These are phyloP conservation scores for Tiliacea aurago DNA, from an alignment of 2,888 invertebrate species.

Conservation along the genomic window DNA sequence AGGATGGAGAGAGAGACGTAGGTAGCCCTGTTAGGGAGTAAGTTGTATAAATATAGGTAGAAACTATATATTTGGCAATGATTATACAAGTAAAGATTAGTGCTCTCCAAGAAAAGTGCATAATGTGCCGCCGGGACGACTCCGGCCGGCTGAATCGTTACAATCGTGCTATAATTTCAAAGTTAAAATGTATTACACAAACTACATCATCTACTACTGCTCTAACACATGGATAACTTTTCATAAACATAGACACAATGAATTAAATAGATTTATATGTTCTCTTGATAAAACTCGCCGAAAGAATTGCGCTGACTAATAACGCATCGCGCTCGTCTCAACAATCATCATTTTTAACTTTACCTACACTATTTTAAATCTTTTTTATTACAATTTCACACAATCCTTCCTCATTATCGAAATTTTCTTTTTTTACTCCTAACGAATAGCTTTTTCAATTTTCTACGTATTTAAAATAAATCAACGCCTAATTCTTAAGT, in stretches of 20 bases:
- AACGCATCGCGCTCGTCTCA: conserved; percentile 51
- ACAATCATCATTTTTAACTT: conserved; percentile 54
- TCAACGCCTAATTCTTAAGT: conserved; percentile 71
- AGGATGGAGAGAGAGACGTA: conserved; percentile 71
- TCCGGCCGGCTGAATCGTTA: conserved; percentile 59
- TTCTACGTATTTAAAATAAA: conserved; percentile 71
- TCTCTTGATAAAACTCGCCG: conserved; percentile 64
- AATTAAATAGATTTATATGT: conserved; percentile 70
- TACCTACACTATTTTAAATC: conserved; percentile 54
- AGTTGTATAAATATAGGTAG: conserved; percentile 64
- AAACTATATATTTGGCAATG: conserved; percentile 78
- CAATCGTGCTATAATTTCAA: conserved; percentile 65
- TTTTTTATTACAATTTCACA: conserved; percentile 55
- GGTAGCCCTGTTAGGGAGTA: conserved; percentile 66
- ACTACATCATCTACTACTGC: conserved; percentile 73
- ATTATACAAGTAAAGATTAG: conserved; percentile 52
- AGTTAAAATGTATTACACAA: conserved; percentile 69
- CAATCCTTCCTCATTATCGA: conserved; percentile 49
- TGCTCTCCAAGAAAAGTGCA: conserved; percentile 54
- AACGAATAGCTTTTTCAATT: conserved; percentile 70
- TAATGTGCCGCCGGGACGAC: conserved; percentile 32
- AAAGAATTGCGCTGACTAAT: conserved; percentile 55
- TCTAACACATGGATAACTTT: conserved; percentile 71
- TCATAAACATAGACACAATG: conserved; percentile 68
- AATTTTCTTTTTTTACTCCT: conserved; percentile 66